Evolutionary conservation across 1,140 invertebrate genomes (phyloP).

Genomic region (Thaumetopoea pityocampa): DNA sequence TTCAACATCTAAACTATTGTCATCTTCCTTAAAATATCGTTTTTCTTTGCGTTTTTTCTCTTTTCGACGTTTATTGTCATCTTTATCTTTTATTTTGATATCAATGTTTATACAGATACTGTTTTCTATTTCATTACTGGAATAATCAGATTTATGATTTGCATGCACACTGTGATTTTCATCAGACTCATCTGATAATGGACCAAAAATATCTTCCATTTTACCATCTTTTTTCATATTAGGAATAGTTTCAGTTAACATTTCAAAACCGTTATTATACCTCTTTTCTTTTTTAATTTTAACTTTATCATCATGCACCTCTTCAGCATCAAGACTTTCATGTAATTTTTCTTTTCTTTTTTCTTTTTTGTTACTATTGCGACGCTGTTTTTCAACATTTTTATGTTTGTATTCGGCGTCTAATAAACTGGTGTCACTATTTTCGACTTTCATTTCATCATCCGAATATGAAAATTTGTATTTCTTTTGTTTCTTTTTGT

Average conservation of each 20-base stretch:
- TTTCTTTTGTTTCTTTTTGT: constrained; percentile 89
- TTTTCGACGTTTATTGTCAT: constrained; percentile 77
- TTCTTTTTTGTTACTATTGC: constrained; percentile 82
- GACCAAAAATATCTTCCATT: constrained; percentile 92
- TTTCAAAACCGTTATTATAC: constrained; percentile 41
- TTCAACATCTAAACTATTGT: constrained; percentile 86
- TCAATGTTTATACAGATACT: constrained; percentile 32
- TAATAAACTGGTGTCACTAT: constrained; percentile 26
- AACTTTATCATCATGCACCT: constrained; percentile 75
- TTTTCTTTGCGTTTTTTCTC: constrained; percentile 84
- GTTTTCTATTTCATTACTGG: constrained; percentile 29
- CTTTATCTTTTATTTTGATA: constrained; percentile 63
- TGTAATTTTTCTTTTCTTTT: constrained; percentile 82
- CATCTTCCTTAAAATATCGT: constrained; percentile 78
- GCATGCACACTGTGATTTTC: constrained; percentile 31
- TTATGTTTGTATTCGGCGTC: constrained; percentile 55
- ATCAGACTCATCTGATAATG: constrained; percentile 85
- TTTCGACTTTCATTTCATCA: constrained; percentile 74
- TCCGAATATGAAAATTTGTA: constrained; percentile 81
- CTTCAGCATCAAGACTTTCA: constrained; percentile 74
- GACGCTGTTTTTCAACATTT: constrained; percentile 77
- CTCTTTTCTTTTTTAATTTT: constrained; percentile 80
- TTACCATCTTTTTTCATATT: constrained; percentile 80
- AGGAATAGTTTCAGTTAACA: constrained; percentile 30
- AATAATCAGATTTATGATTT: constrained; percentile 31